Base-by-base conservation (phyloP, 1,140 invertebrate genomes). In the Musca domestica region DNA sequence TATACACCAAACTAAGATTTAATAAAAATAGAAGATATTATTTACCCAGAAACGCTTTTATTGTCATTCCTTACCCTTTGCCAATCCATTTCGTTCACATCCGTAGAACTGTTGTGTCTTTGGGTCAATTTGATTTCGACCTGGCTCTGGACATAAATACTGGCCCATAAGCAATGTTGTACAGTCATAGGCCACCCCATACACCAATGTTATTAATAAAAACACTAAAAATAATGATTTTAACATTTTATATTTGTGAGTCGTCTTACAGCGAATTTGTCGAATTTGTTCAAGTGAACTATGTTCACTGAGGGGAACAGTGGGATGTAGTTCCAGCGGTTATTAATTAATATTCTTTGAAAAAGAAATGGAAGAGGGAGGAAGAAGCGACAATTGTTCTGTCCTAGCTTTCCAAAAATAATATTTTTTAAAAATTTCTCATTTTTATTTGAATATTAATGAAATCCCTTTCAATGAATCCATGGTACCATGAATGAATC, bases 61-160 rank as follows among this genome's bases (percentile, higher is more conserved):
- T 61, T 46, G 46, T 3, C 17, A 25, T 23, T 19, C 3, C 19
- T 3, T 48, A 94, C 92, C 88, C 87, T 89, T 87, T 47, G 92
- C 92, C 81, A 87, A 87, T 74, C 92, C 92, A 75, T 94, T 87
- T 77, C 88, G 87, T 14, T 87, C 89, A 81, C 96, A 98, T 41
- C 90, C 91, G 71, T 81, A 83, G 41, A 91, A 89, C 77, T 98
- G 95, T 81, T 98, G 95, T 3, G 95, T 98, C 76, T 91, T 88
- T 4, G 88, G 87, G 84, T 98, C 95, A 75, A 98, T 96, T 70
- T 91, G 88, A 74, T 90, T 86, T 74, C 86, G 85, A 66, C 84
- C 84, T 14, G 93, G 93, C 85, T 94, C 90, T 15, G 90, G 89
- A 83, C 96, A 98, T 69, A 92, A 86, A 80, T 89, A 95, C 74